Base-by-base conservation (phyloP, 2,888 invertebrate species). In the Brachynemurus nebulosus region DNA sequence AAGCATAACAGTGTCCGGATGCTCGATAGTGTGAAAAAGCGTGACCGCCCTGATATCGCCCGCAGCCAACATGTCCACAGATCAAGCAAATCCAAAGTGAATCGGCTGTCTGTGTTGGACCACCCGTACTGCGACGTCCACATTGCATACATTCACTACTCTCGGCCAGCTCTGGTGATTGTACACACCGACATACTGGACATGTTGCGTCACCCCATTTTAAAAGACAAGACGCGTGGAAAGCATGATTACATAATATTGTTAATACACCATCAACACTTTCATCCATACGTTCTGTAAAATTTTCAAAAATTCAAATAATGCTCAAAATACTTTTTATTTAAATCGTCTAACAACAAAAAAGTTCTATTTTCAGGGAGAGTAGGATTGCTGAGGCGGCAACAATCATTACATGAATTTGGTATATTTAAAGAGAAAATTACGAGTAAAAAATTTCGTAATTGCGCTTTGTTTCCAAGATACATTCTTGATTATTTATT, bases 41-140 rank as follows among this genome's bases (percentile, higher is more conserved):
- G 66, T 98, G 98, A 0, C 93, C 95, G 25, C 75, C 70, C 55
- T 74, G 74, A 47, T 76, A 76, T 43, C 96, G 75, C 3, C 98
- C 97, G 64, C 98, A 99, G 19, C 98, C 98, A 9, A 99, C 86
- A 61, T 97, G 88, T 1, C 98, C 98, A 62, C 98, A 99, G 49
- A 99, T 92, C 43, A 99, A 71, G 60, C 98, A 99, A 54, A 99
- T 97, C 98, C 98, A 99, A 4, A 99, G 69, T 44, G 92, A 80
- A 54, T 90, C 88, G 1, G 79, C 72, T 43, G 74, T 74, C 16
- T 68, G 67, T 45, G 60, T 55, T 34, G 48, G 39, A 50, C 53
- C 66, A 41, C 64, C 64, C 2, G 16, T 12, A 12, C 12, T 19
- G 8, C 27, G 27, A 27, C 44, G 37, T 37, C 70, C 71, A 48